phyloP scores from a whole-genome alignment of 2,888 invertebrate genomes.

The Rhingia campestris region DNA sequence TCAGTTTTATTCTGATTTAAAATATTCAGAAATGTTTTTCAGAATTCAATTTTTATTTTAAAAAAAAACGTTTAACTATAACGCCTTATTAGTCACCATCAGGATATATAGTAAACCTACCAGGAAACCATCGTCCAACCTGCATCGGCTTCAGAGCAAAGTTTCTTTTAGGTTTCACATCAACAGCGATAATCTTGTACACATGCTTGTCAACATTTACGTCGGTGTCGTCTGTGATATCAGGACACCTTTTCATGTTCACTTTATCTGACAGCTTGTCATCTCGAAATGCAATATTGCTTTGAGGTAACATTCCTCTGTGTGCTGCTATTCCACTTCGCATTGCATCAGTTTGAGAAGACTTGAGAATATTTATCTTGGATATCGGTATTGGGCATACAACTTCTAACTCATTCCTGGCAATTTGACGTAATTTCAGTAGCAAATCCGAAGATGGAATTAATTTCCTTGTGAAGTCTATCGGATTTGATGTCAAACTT shows the following conservation, averaged over 20 bases:
- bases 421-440: constrained; percentile 34
- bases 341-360: constrained; percentile 33
- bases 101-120: constrained; percentile 41
- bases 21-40: too few relatives aligned
- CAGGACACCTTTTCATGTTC: background rate
- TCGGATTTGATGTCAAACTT: constrained; percentile 38
- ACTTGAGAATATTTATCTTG: constrained; percentile 38
- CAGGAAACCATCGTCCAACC: constrained; percentile 57
- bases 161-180: constrained; percentile 13
- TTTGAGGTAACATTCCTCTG: constrained; percentile 24
- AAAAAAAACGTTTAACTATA: background rate
- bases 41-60: background rate
- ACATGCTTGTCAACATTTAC: background rate
- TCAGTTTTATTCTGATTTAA: too few relatives aligned
- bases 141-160: constrained; percentile 53
- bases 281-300: constrained; percentile 43
- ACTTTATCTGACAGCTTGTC: background rate
- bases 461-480: constrained; percentile 40
- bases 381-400: constrained; percentile 20
- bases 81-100: constrained; percentile 4
- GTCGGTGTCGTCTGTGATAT: background rate
- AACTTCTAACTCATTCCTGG: constrained; percentile 38
- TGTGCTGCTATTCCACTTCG: constrained; percentile 5
- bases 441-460: constrained; percentile 23
- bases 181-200: constrained; percentile 32